Evolutionary conservation across 2,888 invertebrate species (phyloP), one percentile per base, ranked within the genome.

Genomic region (Metopia argyrocephala): DNA sequence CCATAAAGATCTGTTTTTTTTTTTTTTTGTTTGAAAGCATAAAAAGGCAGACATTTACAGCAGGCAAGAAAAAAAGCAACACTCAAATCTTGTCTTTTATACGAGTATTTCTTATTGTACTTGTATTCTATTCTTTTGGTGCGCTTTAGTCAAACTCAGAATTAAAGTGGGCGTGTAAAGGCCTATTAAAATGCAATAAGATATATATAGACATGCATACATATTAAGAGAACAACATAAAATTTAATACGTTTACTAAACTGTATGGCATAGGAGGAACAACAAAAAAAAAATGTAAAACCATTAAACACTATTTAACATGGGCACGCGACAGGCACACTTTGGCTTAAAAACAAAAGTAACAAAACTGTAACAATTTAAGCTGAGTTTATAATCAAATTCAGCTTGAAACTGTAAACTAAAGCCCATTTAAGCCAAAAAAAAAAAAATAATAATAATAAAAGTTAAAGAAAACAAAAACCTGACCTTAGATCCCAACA

Each of bases 301-400:
- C 50, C 64, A 61, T 66, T 31, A 61, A 64, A 64, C 31, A 62
- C 57, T 46, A 45, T 65, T 68, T 50, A 65, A 59, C 54, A 74
- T 70, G 56, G 59, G 78, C 81, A 81, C 81, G 81, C 81, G 81
- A 81, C 81, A 81, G 78, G 70, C 81, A 81, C 81, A 81, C 81
- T 81, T 81, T 66, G 56, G 48, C 38, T 57, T 56, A 76, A 80
- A 76, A 15, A 38, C 9, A 38, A 2, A 31, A 6, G 12, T 31
- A 6, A 38, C 15, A 38, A 38, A 38, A 38, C 15, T 38, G 38
- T 38, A 38, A 38, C 38, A 38, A 38, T 15, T 38, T 38, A 38
- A 38, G 38, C n/a, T n/a, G n/a, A n/a, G n/a, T n/a, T n/a, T n/a
- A n/a, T n/a, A n/a, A n/a, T n/a, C n/a, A n/a, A n/a, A n/a, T n/a